phyloP scores from a whole-genome alignment of 1,140 invertebrate genomes.

The Drosophila sucinea region DNA sequence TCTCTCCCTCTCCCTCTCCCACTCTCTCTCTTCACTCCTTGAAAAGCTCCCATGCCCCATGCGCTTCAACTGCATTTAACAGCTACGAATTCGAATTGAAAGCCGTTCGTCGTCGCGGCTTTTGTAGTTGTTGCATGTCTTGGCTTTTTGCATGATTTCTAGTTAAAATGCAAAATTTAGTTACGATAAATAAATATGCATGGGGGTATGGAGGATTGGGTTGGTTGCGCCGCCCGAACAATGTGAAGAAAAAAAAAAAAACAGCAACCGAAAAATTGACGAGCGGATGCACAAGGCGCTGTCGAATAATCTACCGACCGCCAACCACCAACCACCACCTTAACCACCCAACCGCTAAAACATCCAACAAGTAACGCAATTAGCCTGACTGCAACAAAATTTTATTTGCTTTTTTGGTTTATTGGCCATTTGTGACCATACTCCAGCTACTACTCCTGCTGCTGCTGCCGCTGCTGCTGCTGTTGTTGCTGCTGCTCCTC shows the following conservation, averaged over 20 bases:
- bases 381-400: slow-evolving; percentile 49
- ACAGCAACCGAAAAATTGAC: slow-evolving; percentile 61
- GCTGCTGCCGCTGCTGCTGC: slow-evolving; percentile 25
- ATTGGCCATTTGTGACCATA: slow-evolving; percentile 55
- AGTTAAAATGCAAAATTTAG: slow-evolving; percentile 77
- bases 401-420: slow-evolving; percentile 71
- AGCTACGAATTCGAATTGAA: slow-evolving; percentile 73
- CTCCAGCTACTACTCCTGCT: slow-evolving; percentile 30
- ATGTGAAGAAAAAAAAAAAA: slow-evolving; percentile 58
- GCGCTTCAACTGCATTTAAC: slow-evolving; percentile 69
- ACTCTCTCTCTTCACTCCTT: no score
- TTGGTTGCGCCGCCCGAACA: slow-evolving; percentile 37
- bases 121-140: slow-evolving; percentile 51
- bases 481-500: neutral
- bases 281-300: slow-evolving; percentile 68
- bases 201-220: slow-evolving; percentile 6
- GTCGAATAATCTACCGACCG: neutral
- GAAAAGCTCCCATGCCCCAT: neutral
- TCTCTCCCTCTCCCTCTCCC: no score
- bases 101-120: slow-evolving; percentile 61
- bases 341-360: slow-evolving; percentile 47
- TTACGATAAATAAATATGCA: slow-evolving; percentile 81
- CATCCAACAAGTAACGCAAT: slow-evolving; percentile 52
- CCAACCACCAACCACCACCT: slow-evolving; percentile 7
- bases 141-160: slow-evolving; percentile 77